These are phyloP conservation scores for Zaprionus africanus DNA, from an alignment of 1,140 invertebrate species.

Conservation along the genomic window DNA sequence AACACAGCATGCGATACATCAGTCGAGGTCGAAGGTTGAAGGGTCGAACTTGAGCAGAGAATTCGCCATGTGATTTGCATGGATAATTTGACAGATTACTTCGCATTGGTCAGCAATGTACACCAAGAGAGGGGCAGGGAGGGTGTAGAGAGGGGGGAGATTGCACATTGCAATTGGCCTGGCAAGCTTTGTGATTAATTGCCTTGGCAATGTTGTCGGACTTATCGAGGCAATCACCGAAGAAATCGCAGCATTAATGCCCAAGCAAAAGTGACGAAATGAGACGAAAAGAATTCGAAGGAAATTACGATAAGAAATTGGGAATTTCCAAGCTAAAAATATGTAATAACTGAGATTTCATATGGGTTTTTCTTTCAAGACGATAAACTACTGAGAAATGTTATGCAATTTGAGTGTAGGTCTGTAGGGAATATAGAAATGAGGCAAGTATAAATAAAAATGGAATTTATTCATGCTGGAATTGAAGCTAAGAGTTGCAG, in stretches of 20 bases:
- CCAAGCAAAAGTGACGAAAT: neutral
- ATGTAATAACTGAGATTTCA: neutral
- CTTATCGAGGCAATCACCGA: neutral
- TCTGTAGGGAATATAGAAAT: no score
- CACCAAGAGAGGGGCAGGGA: no score
- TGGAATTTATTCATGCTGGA: no score
- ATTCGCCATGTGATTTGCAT: constrained; percentile 69
- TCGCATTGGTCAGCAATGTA: constrained; percentile 22
- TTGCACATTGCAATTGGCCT: neutral
- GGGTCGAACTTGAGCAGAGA: constrained; percentile 23
- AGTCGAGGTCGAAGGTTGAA: neutral
- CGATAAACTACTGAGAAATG: neutral
- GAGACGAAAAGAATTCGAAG: neutral
- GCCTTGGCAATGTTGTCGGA: neutral
- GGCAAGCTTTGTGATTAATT: neutral
- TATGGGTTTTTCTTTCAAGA: neutral
- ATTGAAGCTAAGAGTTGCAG: no score
- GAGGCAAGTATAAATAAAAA: no score
- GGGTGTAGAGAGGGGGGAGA: neutral
- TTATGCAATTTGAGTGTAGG: neutral
- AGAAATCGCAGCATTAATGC: constrained; percentile 4
- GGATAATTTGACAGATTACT: constrained; percentile 82
- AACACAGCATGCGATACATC: neutral
- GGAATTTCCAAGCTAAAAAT: neutral
- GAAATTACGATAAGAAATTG: neutral